Evolutionary conservation across 2,797 vertebrate species (phyloP), one percentile per base, ranked within the genome.

Genomic region (Myotis findleyi): DNA sequence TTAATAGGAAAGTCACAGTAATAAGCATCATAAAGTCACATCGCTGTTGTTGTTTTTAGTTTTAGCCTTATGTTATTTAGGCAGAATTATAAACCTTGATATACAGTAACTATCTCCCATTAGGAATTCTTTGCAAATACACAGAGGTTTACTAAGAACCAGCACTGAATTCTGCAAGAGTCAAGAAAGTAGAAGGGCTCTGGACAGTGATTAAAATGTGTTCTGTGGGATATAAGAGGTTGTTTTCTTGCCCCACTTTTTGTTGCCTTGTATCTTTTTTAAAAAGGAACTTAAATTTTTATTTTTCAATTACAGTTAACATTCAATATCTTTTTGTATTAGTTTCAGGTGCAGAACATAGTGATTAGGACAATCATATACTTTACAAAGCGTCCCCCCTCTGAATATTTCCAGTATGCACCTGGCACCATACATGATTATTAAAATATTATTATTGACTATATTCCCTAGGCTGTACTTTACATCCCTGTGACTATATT

Each of bases 41-140:
- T 33, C 36, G 83, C 6, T 21, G 23, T 10, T 21, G 23, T 3
- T 59, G 5, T 27, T 92, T 76, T 53, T 23, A 71, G 30, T 3
- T 86, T 5, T 81, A 33, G 59, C n/a, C n/a, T 68, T 68, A 68
- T 20, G 64, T 66, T 33, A 66, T 36, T 36, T 68, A 36, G 36
- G 94, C 21, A 88, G 20, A 62, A 80, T 87, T 13, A 57, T 30
- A 79, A 91, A 95, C 30, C 30, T 75, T 83, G 17, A 18, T 79
- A 41, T 49, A 87, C 64, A 72, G 11, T 51, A 77, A 64, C 36
- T 62, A 13, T 47, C 55, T 88, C 44, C 68, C 66, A 21, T 4
- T 55, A 38, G 71, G 33, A 87, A 75, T 72, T 93, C 57, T 95
- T 75, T 66, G 18, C 6, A 77, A 82, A 93, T 30, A 88, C 14